These are phyloP conservation scores for Clunio marinus DNA, from an alignment of 2,888 invertebrate species.

Conservation along the genomic window DNA sequence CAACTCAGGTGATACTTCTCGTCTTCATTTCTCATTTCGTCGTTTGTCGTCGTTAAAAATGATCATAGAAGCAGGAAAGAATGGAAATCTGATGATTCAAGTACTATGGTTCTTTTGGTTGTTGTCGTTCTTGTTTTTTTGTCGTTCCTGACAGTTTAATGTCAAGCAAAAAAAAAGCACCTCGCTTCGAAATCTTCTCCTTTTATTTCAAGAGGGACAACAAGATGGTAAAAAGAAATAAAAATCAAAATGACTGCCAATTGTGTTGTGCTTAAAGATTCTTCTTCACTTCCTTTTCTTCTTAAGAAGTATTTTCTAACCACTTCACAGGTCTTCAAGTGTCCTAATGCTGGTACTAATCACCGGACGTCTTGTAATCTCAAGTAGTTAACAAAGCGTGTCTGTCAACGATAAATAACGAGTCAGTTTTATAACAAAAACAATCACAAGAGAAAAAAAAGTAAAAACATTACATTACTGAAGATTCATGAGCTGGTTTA, in stretches of 20 bases:
- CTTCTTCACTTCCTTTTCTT: background rate
- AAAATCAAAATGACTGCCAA: constrained; percentile 10
- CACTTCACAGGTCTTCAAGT: constrained; percentile 5
- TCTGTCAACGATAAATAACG: background rate
- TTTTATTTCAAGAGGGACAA: background rate
- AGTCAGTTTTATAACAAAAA: background rate
- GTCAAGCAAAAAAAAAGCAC: background rate
- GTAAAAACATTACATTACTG: no score
- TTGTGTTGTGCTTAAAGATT: background rate
- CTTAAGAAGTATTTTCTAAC: background rate
- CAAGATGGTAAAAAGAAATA: no score
- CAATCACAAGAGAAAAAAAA: background rate
- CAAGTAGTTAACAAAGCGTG: background rate
- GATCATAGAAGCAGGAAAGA: no score
- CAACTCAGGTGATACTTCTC: no score
- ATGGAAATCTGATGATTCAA: constrained; percentile 31
- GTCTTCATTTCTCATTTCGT: no score
- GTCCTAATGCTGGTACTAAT: constrained; percentile 2
- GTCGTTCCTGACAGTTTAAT: background rate
- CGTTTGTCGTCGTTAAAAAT: no score
- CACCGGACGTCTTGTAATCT: background rate
- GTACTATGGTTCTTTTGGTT: background rate
- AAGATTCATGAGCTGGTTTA: no score
- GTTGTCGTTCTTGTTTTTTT: background rate
- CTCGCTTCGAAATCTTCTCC: background rate